These are phyloP conservation scores for Nasonia giraulti DNA, from an alignment of 1,140 invertebrate genomes.

Conservation along the genomic window DNA sequence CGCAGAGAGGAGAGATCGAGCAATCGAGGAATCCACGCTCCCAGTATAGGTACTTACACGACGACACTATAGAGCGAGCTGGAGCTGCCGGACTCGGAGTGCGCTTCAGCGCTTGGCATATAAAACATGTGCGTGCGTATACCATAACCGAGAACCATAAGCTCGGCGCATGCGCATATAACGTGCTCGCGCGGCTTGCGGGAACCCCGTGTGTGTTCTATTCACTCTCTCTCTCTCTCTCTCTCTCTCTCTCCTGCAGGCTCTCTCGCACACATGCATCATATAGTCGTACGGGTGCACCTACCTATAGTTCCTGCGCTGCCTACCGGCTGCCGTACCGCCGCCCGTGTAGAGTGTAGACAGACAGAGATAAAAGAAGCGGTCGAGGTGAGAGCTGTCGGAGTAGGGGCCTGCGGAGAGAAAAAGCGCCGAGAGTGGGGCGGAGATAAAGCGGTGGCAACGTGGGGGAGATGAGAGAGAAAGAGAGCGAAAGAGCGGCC, in stretches of 20 bases:
- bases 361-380: neutral
- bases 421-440: slow-evolving; percentile 32
- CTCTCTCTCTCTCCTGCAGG: slow-evolving; percentile 25
- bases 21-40: too few relatives aligned
- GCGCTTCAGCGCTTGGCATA: neutral
- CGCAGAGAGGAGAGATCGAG: neutral
- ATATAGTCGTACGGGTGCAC: too few relatives aligned
- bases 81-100: neutral
- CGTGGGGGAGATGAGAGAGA: slow-evolving; percentile 51
- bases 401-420: neutral
- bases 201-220: neutral
- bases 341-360: neutral
- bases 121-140: neutral
- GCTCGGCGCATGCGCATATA: slow-evolving; percentile 26
- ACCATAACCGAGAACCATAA: neutral
- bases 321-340: neutral
- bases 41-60: too few relatives aligned
- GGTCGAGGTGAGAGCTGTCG: neutral
- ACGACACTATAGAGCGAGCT: neutral
- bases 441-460: slow-evolving; percentile 44
- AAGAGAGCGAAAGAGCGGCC: slow-evolving; percentile 34
- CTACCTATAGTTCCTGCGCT: too few relatives aligned
- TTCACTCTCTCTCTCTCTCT: slow-evolving; percentile 4
- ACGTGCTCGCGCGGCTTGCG: neutral
- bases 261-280: neutral